phyloP scores from a whole-genome alignment of 2,888 invertebrate species.

The Mactromeris polynyma region DNA sequence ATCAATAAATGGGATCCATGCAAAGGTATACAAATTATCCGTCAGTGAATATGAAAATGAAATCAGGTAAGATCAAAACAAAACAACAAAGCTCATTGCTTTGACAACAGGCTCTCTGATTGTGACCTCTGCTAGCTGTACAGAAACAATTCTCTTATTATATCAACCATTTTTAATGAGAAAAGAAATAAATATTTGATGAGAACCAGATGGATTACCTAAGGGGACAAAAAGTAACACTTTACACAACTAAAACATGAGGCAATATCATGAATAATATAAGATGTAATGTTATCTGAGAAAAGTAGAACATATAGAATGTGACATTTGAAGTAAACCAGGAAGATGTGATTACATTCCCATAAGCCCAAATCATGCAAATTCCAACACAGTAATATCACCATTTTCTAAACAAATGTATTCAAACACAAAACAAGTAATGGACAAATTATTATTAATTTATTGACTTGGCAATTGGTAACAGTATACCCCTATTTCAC shows the following conservation, averaged over 20 bases:
- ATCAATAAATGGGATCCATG: not conserved
- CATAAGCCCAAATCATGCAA: not conserved
- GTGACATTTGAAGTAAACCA: not conserved
- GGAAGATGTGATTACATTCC: not conserved
- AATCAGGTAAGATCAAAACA: not conserved
- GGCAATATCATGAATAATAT: not conserved
- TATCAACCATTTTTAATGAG: not conserved
- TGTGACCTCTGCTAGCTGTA: not conserved
- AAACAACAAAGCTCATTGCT: not conserved
- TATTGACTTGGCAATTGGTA: too few relatives aligned
- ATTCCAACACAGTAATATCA: too few relatives aligned
- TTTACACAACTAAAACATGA: not conserved
- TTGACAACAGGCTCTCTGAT: not conserved
- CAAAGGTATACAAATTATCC: not conserved
- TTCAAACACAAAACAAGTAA: too few relatives aligned
- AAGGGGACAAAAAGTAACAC: not conserved
- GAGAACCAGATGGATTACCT: not conserved
- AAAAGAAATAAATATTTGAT: constrained; percentile 3
- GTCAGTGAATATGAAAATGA: not conserved
- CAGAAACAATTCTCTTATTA: not conserved
- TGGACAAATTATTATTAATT: too few relatives aligned
- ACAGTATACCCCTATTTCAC: too few relatives aligned
- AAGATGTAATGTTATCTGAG: not conserved
- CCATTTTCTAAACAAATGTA: too few relatives aligned
- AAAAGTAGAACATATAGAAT: not conserved